Conservation (phyloP, 2,113 vertebrate genomes). For the Phoxinus phoxinus region DNA sequence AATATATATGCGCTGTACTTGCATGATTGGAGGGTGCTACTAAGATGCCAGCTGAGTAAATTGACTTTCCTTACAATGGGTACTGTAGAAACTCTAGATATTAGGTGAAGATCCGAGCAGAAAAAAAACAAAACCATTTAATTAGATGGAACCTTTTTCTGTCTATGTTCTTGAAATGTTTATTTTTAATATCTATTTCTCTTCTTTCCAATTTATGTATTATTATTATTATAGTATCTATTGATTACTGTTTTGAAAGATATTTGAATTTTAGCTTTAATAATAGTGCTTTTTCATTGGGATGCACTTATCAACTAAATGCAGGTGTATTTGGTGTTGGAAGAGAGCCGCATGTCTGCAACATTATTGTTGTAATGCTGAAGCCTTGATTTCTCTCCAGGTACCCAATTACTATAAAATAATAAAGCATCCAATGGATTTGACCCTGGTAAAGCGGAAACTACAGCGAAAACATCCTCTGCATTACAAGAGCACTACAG, state of each 20-base stretch:
- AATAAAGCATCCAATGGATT: conserved; percentile 97
- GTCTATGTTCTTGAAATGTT: not conserved
- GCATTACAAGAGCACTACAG: conserved; percentile 87
- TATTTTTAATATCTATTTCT: not conserved
- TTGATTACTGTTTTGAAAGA: not conserved
- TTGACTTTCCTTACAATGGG: not conserved
- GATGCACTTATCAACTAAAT: not conserved
- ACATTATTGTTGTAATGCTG: not conserved
- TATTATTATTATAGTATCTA: not conserved
- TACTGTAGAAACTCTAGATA: not conserved
- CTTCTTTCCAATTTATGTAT: not conserved
- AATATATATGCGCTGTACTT: not conserved
- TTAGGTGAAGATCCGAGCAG: too few relatives aligned
- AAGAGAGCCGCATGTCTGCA: not conserved
- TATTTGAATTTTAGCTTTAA: not conserved
- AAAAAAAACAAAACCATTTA: not conserved
- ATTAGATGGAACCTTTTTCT: not conserved
- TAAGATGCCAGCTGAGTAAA: not conserved
- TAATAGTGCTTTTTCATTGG: not conserved
- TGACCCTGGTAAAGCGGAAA: conserved; percentile 94
- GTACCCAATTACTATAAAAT: conserved; percentile 99
- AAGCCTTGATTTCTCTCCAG: conserved; percentile 67
- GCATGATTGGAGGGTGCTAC: not conserved
- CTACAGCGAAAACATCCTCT: conserved; percentile 91
- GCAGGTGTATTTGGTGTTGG: not conserved